Evolutionary conservation across 2,113 vertebrate genomes (phyloP), one percentile per base, ranked within the genome.

Genomic region (Nannobrachium achirus): DNA sequence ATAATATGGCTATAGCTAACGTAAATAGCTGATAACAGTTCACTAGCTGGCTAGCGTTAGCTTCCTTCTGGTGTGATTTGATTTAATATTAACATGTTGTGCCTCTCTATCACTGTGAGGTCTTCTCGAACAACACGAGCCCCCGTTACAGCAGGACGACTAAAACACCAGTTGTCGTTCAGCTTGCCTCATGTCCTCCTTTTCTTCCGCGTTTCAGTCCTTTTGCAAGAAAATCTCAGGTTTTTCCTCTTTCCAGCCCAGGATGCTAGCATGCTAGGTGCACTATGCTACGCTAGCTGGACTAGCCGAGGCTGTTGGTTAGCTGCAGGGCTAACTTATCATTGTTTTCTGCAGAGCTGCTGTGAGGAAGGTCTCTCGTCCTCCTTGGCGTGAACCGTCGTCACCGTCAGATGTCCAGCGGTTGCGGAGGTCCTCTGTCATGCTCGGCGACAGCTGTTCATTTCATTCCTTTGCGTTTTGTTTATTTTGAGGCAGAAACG

Each of bases 101-200:
- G 67, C 25, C 25, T 33, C 69, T 82, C n/a, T n/a, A n/a, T n/a
- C 63, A 76, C 38, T 53, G 57, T 80, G 33, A 76, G 56, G 66
- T 56, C 6, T 80, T 19, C 65, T 58, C 69, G 49, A n/a, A 75
- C 56, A 65, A 63, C 70, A 70, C 52, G 62, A 55, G 68, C 70
- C 73, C 65, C 76, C 57, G n/a, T n/a, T 73, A 42, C 6, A 13
- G 60, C 44, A 48, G 78, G 76, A 78, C 76, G 61, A 79, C 69
- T 71, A 58, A 42, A 86, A 86, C 83, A 76, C 76, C 81, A 80
- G 84, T 13, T 33, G 14, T 80, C 55, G 52, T 79, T 68, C 83
- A 81, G 84, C 73, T 82, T 62, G 89, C 63, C 70, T 87, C 85
- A 40, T 52, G 10, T 64, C 25, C 40, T 44, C 63, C n/a, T 53